These are phyloP conservation scores for Fistularia tabacaria DNA, from an alignment of 2,797 vertebrate species.

Conservation along the genomic window DNA sequence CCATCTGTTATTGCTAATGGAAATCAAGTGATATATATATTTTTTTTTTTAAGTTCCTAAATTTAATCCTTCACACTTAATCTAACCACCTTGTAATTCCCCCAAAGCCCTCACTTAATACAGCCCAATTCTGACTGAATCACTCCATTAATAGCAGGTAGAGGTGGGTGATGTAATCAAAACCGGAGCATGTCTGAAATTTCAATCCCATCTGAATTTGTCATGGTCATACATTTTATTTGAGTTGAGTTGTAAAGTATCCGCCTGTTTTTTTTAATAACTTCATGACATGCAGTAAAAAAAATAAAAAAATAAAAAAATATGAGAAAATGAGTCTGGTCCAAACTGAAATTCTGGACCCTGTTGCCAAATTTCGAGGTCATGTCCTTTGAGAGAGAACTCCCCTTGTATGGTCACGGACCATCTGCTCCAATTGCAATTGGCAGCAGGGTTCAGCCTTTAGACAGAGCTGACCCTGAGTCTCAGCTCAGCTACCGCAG, in stretches of 20 bases:
- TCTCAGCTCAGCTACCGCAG: slow-evolving; percentile 16
- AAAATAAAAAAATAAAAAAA: slow-evolving; percentile 4
- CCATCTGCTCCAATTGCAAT: slow-evolving; percentile 48
- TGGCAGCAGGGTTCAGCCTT: slow-evolving; percentile 31
- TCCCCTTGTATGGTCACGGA: slow-evolving; percentile 16
- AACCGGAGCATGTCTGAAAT: slow-evolving; percentile 20
- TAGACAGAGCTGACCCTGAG: slow-evolving; percentile 25
- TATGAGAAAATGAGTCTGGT: slow-evolving; percentile 13
- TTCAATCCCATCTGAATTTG: slow-evolving; percentile 12
- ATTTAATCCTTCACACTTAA: slow-evolving; percentile 22
- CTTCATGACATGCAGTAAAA: slow-evolving; percentile 19
- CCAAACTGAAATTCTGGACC: slow-evolving; percentile 23
- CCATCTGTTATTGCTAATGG: slow-evolving; percentile 51
- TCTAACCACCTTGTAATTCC: slow-evolving; percentile 18
- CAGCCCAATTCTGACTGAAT: slow-evolving; percentile 9
- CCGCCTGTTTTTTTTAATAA: not conserved
- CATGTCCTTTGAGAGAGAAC: slow-evolving; percentile 40
- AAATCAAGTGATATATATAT: slow-evolving; percentile 19
- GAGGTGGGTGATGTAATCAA: slow-evolving; percentile 30
- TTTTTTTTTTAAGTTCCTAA: slow-evolving; percentile 18
- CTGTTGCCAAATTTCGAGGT: slow-evolving; percentile 44
- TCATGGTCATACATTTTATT: slow-evolving; percentile 12
- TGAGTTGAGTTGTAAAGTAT: slow-evolving; percentile 4
- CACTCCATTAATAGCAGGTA: slow-evolving; percentile 12
- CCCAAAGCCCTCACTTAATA: slow-evolving; percentile 16